Evolutionary conservation across 2,113 vertebrate genomes (phyloP).

Genomic region (Lepidothrix coronata): DNA sequence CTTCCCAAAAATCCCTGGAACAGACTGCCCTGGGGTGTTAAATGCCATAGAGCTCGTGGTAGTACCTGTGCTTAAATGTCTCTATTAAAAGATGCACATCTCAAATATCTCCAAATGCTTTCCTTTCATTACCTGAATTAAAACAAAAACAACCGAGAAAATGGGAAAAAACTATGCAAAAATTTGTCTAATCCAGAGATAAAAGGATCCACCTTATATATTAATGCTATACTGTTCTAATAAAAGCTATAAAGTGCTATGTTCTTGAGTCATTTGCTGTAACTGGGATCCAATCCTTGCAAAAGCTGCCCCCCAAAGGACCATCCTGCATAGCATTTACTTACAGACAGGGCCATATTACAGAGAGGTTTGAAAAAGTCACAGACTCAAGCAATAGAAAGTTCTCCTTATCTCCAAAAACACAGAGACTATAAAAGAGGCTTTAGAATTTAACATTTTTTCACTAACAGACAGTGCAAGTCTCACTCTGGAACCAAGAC

Average conservation of each 20-base stretch:
- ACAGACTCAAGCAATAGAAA: slow-evolving; percentile 1
- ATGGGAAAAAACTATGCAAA: not conserved
- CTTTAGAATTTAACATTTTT: not conserved
- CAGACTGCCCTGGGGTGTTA: not conserved
- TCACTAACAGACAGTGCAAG: not conserved
- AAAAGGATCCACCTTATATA: not conserved
- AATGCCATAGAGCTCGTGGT: not conserved
- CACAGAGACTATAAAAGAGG: not conserved
- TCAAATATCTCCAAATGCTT: not conserved
- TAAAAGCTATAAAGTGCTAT: not conserved
- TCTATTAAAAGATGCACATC: not conserved
- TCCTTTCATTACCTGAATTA: not conserved
- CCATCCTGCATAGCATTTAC: not conserved
- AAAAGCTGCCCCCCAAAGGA: not conserved
- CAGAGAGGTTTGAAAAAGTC: not conserved
- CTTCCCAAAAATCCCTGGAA: not conserved
- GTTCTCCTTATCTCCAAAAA: not conserved
- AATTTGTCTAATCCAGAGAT: not conserved
- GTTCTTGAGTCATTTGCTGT: not conserved
- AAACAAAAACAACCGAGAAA: not conserved
- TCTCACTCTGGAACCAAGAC: not conserved
- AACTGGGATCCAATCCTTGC: not conserved
- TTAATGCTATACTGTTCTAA: not conserved
- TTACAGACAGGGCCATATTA: not conserved
- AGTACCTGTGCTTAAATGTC: not conserved